These are phyloP conservation scores for Calypte anna DNA, from an alignment of 2,113 vertebrate genomes.

Conservation along the genomic window DNA sequence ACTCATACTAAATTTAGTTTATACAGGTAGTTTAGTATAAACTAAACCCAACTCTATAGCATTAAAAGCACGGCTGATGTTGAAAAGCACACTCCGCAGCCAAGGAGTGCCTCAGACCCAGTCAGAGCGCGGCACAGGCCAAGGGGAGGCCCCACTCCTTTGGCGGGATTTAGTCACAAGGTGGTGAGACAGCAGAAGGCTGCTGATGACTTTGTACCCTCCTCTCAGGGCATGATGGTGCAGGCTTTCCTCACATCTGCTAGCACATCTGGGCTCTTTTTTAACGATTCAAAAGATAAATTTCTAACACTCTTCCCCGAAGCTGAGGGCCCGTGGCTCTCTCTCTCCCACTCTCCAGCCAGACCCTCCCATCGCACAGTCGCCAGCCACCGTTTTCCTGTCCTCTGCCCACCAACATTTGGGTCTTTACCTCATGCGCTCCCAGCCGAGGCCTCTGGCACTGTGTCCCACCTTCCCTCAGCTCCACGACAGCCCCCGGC, in stretches of 20 bases:
- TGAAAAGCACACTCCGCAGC: accelerated
- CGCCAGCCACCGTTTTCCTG: accelerated
- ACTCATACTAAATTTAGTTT: neutral
- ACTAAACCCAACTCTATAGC: too few relatives aligned
- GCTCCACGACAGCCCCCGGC: accelerated
- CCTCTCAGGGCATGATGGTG: accelerated
- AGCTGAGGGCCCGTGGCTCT: neutral
- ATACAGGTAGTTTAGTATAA: too few relatives aligned
- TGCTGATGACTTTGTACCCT: neutral
- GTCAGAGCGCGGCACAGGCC: neutral
- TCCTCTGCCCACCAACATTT: neutral
- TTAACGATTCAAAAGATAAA: neutral
- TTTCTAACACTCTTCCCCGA: neutral
- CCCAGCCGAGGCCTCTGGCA: accelerated
- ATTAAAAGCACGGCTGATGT: neutral
- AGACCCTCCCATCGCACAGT: neutral
- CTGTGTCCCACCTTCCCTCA: accelerated
- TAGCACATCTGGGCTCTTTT: too few relatives aligned
- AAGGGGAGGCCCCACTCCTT: neutral
- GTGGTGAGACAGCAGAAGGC: accelerated
- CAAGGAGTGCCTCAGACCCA: neutral
- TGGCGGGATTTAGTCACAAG: neutral
- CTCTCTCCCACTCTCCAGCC: accelerated
- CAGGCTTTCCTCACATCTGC: neutral
- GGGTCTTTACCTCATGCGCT: neutral